These are phyloP conservation scores for Myotis lucifugus DNA, from an alignment of 2,113 vertebrate species.

Conservation along the genomic window DNA sequence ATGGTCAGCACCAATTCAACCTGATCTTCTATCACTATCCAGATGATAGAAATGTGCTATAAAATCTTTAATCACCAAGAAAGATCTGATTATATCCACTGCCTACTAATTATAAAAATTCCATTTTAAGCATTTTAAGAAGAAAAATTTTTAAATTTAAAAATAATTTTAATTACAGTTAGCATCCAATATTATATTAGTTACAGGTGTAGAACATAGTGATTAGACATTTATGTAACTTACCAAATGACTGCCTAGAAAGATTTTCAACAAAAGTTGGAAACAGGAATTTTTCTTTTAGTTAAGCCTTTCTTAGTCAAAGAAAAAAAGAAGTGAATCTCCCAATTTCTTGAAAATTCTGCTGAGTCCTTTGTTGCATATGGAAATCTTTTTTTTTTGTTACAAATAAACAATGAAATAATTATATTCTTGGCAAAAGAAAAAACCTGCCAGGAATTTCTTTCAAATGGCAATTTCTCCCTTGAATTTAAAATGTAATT, in stretches of 20 bases:
- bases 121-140: background rate
- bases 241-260: background rate
- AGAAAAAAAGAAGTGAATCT: background rate
- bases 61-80: background rate
- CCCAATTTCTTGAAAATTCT: slow-evolving; percentile 7
- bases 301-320: slow-evolving; percentile 1
- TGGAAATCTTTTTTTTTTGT: background rate
- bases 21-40: background rate
- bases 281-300: background rate
- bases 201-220: background rate
- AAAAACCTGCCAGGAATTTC: slow-evolving; percentile 46
- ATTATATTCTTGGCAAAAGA: slow-evolving; percentile 42
- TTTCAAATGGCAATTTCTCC: slow-evolving; percentile 39
- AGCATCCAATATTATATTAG: background rate
- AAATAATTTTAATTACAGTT: background rate
- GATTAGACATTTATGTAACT: background rate
- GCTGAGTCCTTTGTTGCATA: background rate
- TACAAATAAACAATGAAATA: slow-evolving; percentile 48
- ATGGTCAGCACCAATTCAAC: background rate
- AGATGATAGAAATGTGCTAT: background rate
- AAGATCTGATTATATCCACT: background rate
- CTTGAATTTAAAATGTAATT: slow-evolving; percentile 65
- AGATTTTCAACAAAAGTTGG: background rate
- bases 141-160: background rate
- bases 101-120: slow-evolving; percentile 41